These are phyloP conservation scores for Ryuthela nishihirai DNA, from an alignment of 2,888 invertebrate species.

Conservation along the genomic window DNA sequence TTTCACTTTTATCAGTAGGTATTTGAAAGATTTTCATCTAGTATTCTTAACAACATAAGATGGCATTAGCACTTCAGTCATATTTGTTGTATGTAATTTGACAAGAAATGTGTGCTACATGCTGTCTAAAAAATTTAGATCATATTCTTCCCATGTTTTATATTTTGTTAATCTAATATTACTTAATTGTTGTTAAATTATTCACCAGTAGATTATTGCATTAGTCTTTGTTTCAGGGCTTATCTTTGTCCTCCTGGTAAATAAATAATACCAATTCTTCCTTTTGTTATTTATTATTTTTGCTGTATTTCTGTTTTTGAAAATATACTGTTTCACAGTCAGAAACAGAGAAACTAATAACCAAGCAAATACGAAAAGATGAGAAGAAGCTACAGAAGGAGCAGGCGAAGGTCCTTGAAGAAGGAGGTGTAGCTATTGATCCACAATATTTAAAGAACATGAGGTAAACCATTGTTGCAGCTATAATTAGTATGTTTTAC, in stretches of 20 bases:
- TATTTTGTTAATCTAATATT: not conserved
- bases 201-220: not conserved
- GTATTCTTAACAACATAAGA: too few relatives aligned
- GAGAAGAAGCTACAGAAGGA: slow-evolving; percentile 54
- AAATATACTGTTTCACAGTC: slow-evolving; percentile 59
- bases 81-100: too few relatives aligned
- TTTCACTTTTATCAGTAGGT: too few relatives aligned
- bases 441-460: too few relatives aligned
- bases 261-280: not conserved
- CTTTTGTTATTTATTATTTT: not conserved
- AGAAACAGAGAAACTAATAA: slow-evolving; percentile 71
- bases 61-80: too few relatives aligned
- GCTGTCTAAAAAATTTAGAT: too few relatives aligned
- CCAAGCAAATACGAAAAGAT: slow-evolving; percentile 73
- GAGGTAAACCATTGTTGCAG: too few relatives aligned
- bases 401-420: slow-evolving; percentile 5
- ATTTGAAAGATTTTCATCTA: too few relatives aligned
- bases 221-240: too few relatives aligned
- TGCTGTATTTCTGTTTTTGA: not conserved
- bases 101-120: too few relatives aligned
- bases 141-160: not conserved
- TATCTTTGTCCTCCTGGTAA: slow-evolving; percentile 2
- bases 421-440: slow-evolving; percentile 65
- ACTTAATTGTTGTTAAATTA: not conserved
- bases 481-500: too few relatives aligned